Evolutionary conservation across 2,797 vertebrate genomes (phyloP), one percentile per base, ranked within the genome.

Genomic region (Synaphobranchus kaupii): DNA sequence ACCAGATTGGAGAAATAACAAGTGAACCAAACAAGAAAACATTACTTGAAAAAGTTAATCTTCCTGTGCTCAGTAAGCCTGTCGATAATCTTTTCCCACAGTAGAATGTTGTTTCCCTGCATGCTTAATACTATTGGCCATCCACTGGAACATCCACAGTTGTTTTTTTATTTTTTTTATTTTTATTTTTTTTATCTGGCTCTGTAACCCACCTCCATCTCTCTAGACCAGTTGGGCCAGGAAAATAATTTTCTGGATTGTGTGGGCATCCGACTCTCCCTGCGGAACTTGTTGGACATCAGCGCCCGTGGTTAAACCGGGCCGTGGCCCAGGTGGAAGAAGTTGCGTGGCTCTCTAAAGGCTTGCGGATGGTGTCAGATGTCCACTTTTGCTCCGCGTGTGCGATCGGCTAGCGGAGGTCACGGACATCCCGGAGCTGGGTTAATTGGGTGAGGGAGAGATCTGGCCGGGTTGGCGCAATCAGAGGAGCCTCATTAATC

Each of bases 401-500:
- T 48, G 68, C n/a, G n/a, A 80, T 83, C 58, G 83, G 63, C 85
- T 88, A 85, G 58, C 63, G 31, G 84, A 85, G 87, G 84, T 88
- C 76, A 48, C 44, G 47, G 81, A 83, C 58, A 63, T 81, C 84
- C 63, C 73, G 47, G 76, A 83, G 87, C 73, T 28, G 39, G 87
- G 84, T 88, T 88, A 88, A 88, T 88, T 88, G 60, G 87, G 84
- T 83, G 66, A 85, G 47, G 82, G 63, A 84, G 76, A 81, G 39
- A 85, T 88, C 84, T 88, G 84, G 76, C 80, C 44, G 58, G 34
- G 87, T 71, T 31, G 58, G 58, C 47, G 48, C 48, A 60, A 85
- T 85, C 84, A 85, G 71, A 39, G 76, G 84, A n/a, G 60, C 60
- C 87, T 83, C 76, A 83, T 88, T 88, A 88, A 88, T 88, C 84